phyloP scores from a whole-genome alignment of 1,140 invertebrate species.

The Procambarus virginalis region DNA sequence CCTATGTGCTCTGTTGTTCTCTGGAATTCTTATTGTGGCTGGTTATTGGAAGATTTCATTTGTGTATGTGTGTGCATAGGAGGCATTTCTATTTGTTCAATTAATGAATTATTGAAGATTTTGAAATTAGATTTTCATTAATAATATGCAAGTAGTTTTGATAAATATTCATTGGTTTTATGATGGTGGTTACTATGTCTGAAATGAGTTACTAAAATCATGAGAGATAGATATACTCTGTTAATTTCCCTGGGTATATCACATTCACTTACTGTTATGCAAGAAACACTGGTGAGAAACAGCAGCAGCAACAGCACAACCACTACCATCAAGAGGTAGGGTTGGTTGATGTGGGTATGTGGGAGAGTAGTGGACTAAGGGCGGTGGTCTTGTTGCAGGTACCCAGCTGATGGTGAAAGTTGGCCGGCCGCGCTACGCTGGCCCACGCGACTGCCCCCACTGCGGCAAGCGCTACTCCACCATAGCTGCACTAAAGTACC shows the following conservation, averaged over 20 bases:
- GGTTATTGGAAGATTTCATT: too few relatives aligned
- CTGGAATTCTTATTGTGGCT: too few relatives aligned
- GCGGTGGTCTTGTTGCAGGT: conserved; percentile 68
- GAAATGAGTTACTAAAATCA: too few relatives aligned
- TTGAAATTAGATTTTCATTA: too few relatives aligned
- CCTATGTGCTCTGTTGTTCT: too few relatives aligned
- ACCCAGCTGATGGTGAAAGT: conserved; percentile 69
- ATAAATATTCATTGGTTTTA: too few relatives aligned
- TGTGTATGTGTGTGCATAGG: too few relatives aligned
- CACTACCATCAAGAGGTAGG: background rate
- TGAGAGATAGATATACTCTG: too few relatives aligned
- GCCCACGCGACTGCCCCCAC: conserved; percentile 77
- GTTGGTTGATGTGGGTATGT: conserved; percentile 12
- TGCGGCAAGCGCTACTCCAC: conserved; percentile 81
- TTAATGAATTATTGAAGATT: too few relatives aligned
- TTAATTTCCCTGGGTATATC: too few relatives aligned
- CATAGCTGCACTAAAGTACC: conserved; percentile 82
- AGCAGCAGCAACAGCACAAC: background rate
- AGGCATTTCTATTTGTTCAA: background rate
- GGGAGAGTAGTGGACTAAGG: conserved; percentile 62
- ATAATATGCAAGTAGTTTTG: too few relatives aligned
- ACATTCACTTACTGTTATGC: background rate
- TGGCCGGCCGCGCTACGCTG: conserved; percentile 70
- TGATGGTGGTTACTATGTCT: too few relatives aligned
- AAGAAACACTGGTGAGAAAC: background rate